phyloP scores from a whole-genome alignment of 1,140 invertebrate genomes.

The Dinoponera quadriceps region DNA sequence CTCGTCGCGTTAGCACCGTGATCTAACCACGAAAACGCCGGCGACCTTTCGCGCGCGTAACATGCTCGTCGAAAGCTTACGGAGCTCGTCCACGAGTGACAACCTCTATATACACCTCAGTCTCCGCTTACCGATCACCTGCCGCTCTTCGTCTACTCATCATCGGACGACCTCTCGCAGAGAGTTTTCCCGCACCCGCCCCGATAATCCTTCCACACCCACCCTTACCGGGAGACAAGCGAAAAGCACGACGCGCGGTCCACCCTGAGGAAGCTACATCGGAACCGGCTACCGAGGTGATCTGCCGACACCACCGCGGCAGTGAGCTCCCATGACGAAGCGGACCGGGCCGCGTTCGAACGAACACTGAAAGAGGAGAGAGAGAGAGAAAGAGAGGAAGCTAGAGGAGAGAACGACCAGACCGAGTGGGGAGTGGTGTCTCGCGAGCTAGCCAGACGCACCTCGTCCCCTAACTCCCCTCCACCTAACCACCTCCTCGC shows the following conservation, averaged over 20 bases:
- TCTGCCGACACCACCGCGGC: slow-evolving; percentile 74
- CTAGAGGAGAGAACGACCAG: slow-evolving; percentile 50
- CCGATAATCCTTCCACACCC: neutral
- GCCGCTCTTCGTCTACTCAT: neutral
- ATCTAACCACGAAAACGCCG: neutral
- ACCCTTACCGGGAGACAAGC: neutral
- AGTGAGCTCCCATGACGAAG: slow-evolving; percentile 81
- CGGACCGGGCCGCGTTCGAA: slow-evolving; percentile 81
- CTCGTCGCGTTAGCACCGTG: neutral
- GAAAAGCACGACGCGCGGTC: slow-evolving; percentile 27
- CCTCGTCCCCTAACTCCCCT: neutral
- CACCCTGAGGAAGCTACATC: slow-evolving; percentile 59
- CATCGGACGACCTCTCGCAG: neutral
- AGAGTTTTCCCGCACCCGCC: slow-evolving; percentile 20
- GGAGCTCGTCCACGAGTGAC: neutral
- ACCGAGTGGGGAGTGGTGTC: slow-evolving; percentile 57
- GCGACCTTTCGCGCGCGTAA: neutral
- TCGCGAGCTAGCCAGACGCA: slow-evolving; percentile 75
- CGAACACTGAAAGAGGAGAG: slow-evolving; percentile 81
- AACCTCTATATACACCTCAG: neutral
- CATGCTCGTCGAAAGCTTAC: slow-evolving; percentile 8
- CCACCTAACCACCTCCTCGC: slow-evolving; percentile 3
- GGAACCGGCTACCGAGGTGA: slow-evolving; percentile 79
- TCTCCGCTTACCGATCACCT: neutral
- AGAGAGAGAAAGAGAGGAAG: slow-evolving; percentile 65